A percentile compares a stretch with the other conserved stretches of the same genome.
Conservation (phyloP, 1,140 invertebrate genomes). For the Leucophenga varia region DNA sequence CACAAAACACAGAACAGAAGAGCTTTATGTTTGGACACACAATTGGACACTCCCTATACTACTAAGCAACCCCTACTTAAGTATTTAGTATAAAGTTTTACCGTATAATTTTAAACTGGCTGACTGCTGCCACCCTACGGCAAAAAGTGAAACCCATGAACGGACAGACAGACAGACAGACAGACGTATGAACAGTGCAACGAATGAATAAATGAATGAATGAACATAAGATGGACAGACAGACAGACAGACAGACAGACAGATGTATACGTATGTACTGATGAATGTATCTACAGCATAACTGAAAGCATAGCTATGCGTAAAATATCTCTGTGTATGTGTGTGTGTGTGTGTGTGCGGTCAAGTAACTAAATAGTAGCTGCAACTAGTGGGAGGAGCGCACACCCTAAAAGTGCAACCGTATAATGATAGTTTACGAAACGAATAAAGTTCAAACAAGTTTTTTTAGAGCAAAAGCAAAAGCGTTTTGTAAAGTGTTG, state of each 20-base stretch:
- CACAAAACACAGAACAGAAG: too few species aligned
- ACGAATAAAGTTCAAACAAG: too few species aligned
- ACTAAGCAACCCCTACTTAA: not conserved
- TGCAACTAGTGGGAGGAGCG: conserved; percentile 13
- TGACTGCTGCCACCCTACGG: conserved; percentile 14
- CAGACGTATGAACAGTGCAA: not conserved
- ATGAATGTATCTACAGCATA: too few species aligned
- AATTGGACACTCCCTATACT: too few species aligned
- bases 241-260: not conserved
- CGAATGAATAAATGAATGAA: not conserved
- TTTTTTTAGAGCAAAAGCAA: too few species aligned
- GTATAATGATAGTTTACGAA: conserved; percentile 44
- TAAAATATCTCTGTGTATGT: conserved; percentile 14
- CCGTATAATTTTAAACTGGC: not conserved
- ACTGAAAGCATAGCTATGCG: too few species aligned
- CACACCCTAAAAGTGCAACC: conserved; percentile 49
- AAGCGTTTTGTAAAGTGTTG: too few species aligned
- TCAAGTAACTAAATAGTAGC: not conserved
- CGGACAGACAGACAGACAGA: not conserved
- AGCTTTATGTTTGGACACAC: too few species aligned
- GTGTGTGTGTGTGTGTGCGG: conserved; percentile 10
- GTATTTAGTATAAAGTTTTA: not conserved
- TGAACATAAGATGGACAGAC: not conserved
- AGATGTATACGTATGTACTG: not conserved
- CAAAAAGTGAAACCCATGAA: conserved; percentile 11